Conservation (phyloP, 1,140 invertebrate genomes). For the Hypothenemus hampei region DNA sequence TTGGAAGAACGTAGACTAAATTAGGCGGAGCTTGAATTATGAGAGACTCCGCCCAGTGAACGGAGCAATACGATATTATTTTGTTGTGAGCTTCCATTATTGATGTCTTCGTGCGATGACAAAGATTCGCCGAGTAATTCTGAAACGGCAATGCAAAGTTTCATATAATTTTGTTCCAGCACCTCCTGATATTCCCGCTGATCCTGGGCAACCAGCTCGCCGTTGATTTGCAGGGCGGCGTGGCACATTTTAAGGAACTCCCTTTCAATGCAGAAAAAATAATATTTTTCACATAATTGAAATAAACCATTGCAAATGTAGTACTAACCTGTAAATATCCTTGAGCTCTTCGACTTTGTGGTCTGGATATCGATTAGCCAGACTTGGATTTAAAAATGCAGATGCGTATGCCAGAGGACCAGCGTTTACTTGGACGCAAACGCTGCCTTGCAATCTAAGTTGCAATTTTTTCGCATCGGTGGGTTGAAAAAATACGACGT, state of each 20-base stretch:
- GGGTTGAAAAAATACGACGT: constrained; percentile 73
- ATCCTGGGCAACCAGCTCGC: constrained; percentile 75
- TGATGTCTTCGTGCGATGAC: constrained; percentile 61
- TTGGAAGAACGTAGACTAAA: too few species aligned
- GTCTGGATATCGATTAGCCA: constrained; percentile 65
- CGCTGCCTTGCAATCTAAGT: constrained; percentile 80
- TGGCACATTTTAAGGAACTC: constrained; percentile 86
- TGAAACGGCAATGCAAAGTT: constrained; percentile 74
- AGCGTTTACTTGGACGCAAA: constrained; percentile 93
- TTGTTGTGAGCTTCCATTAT: constrained; percentile 55
- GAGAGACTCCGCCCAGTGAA: constrained; percentile 61
- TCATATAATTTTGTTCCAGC: constrained; percentile 77
- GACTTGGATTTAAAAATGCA: constrained; percentile 75
- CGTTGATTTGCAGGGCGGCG: constrained; percentile 81
- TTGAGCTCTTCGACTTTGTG: constrained; percentile 81
- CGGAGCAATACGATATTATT: constrained; percentile 65
- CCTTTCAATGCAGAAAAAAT: constrained; percentile 50
- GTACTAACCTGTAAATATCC: constrained; percentile 72
- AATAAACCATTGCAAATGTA: neutral
- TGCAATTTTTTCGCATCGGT: constrained; percentile 87
- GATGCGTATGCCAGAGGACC: constrained; percentile 89
- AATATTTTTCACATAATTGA: neutral
- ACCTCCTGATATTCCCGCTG: constrained; percentile 84
- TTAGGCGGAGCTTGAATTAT: constrained; percentile 60
- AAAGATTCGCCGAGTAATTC: constrained; percentile 63